These are phyloP conservation scores for Formica aserva DNA, from an alignment of 2,888 invertebrate species.

Conservation along the genomic window DNA sequence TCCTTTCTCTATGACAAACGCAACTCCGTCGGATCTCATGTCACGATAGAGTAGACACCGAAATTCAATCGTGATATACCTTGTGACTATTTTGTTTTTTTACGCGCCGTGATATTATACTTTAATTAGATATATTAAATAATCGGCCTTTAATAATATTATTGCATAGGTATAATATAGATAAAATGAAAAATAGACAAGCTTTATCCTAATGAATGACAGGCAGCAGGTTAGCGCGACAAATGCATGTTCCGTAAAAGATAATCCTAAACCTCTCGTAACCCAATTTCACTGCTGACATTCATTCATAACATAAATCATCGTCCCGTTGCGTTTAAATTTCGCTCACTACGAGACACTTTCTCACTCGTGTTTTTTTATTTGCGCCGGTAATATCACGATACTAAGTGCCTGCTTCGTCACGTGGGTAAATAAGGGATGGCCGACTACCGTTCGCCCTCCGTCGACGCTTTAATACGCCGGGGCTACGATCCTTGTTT, in stretches of 20 bases:
- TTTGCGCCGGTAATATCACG: conserved; percentile 76
- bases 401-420: conserved; percentile 77
- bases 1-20: conserved; percentile 43
- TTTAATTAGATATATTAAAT: background rate
- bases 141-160: background rate
- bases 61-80: conserved; percentile 20
- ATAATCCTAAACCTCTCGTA: conserved; percentile 28
- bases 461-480: conserved; percentile 70
- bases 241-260: conserved; percentile 10
- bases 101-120: background rate
- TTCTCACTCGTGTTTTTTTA: conserved; percentile 65
- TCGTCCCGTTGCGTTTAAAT: conserved; percentile 72
- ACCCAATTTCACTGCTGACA: conserved; percentile 24
- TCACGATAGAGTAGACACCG: conserved; percentile 9
- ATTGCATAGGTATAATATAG: background rate
- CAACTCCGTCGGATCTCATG: conserved; percentile 36
- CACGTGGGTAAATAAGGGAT: conserved; percentile 77
- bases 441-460: conserved; percentile 51
- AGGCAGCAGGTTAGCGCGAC: background rate
- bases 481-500: conserved; percentile 71
- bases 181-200: too few species aligned
- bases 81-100: background rate
- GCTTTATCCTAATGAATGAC: background rate
- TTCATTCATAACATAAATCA: conserved; percentile 33
- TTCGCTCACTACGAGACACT: conserved; percentile 58